Evolutionary conservation across 1,140 invertebrate species (phyloP), one percentile per base, ranked within the genome.

Genomic region (Drosophila cardini): DNA sequence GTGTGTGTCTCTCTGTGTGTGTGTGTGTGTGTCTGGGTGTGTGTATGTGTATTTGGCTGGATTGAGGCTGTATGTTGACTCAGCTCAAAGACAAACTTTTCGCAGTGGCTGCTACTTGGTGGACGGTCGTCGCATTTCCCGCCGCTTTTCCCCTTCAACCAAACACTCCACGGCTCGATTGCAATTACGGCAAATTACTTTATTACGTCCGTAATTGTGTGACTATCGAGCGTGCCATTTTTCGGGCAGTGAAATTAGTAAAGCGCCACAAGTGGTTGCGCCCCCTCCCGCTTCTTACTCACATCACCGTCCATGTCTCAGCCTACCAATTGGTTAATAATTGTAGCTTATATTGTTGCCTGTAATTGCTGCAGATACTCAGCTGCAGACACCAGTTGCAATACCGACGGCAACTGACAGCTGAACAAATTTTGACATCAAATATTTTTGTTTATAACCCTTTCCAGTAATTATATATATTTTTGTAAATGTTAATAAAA

Each of bases 151-250:
- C 21, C 21, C 0, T 26, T 26, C 21, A 26, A 3, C 21, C 21
- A n/a, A n/a, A 26, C 21, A 26, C 21, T 26, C 21, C 5, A 4
- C 70, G 78, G 78, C 89, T 90, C 87, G 82, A 90, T 90, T 87
- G 89, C 89, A 91, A 90, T 91, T 90, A 91, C 84, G 84, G 80
- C 78, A 91, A 91, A 91, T 91, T 89, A 89, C 81, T 91, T 91
- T 91, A 91, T 91, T 91, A 91, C 89, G 90, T 91, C 87, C 89
- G 89, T 91, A 91, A 90, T 91, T 91, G 89, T 91, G 84, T 91
- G 89, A 89, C 89, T 89, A 91, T 89, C 84, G 70, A 91, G 89
- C 84, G 80, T 89, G 84, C 89, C 79, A 81, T 90, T 90, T 87
- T 90, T 90, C 65, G 80, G 76, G 76, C 70, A 73, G 46, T 78